A percentile compares a stretch with the other conserved stretches of the same genome.
These are phyloP conservation scores for Celastrina argiolus DNA, from an alignment of 2,888 invertebrate genomes.

Conservation along the genomic window DNA sequence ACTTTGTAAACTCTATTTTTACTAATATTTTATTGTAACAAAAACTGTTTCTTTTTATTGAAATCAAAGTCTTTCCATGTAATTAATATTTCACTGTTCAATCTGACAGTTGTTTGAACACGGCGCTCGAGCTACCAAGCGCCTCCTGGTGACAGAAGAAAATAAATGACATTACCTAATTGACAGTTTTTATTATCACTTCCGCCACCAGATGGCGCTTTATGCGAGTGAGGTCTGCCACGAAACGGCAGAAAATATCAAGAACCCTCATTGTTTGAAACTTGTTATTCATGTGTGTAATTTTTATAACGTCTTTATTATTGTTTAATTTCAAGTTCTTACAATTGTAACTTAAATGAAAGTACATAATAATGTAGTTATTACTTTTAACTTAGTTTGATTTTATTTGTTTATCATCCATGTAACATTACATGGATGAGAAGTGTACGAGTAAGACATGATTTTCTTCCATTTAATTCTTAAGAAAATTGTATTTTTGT, in stretches of 20 bases:
- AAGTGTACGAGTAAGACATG: too few species aligned
- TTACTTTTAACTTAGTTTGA: conserved; percentile 8
- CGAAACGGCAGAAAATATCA: too few species aligned
- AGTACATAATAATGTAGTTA: neutral
- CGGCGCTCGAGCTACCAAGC: too few species aligned
- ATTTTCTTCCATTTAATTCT: neutral
- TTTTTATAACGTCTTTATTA: neutral
- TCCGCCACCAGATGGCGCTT: too few species aligned
- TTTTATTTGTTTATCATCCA: conserved; percentile 5
- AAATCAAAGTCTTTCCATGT: neutral
- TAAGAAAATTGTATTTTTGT: neutral
- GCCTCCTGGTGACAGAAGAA: too few species aligned
- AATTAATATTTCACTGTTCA: neutral
- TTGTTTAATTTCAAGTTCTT: neutral
- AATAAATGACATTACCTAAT: too few species aligned
- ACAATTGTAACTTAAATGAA: neutral
- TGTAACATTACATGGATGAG: neutral
- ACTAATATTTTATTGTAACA: neutral
- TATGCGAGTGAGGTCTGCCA: too few species aligned
- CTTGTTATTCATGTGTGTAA: neutral
- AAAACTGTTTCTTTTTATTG: too few species aligned
- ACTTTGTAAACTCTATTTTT: neutral
- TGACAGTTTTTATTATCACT: too few species aligned
- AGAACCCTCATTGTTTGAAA: too few species aligned
- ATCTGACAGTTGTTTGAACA: too few species aligned